Evolutionary conservation across 2,113 vertebrate genomes (phyloP).

Genomic region (Nothobranchius kuhntae): DNA sequence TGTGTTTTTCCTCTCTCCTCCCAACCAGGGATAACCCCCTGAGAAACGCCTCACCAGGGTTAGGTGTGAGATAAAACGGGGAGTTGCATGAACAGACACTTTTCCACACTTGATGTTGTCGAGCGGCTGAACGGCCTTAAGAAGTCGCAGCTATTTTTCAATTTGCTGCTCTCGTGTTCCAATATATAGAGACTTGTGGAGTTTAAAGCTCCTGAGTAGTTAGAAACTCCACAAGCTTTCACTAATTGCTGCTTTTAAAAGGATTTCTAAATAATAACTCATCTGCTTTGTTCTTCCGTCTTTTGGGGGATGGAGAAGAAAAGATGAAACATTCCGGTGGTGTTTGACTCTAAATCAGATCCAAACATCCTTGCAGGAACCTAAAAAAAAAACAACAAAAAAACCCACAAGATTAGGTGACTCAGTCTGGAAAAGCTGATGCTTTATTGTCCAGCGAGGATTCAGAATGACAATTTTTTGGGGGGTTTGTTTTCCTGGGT

Average conservation of each 20-base stretch:
- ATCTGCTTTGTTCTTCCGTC: too few relatives aligned
- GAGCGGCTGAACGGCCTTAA: conserved; percentile 34
- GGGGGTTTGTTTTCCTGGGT: conserved; percentile 64
- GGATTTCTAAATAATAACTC: background rate
- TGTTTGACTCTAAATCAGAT: conserved; percentile 2
- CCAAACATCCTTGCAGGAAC: conserved; percentile 1
- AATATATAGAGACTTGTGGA: background rate
- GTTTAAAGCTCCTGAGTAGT: background rate
- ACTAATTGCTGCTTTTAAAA: background rate
- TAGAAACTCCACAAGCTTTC: background rate
- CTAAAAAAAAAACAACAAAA: background rate
- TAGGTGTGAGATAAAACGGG: conserved; percentile 42
- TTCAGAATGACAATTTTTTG: conserved; percentile 40
- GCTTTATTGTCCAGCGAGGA: conserved; percentile 32
- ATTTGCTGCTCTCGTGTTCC: background rate
- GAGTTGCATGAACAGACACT: conserved; percentile 28
- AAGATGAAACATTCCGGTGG: background rate
- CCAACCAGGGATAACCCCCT: conserved; percentile 54
- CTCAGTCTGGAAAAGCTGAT: conserved; percentile 3
- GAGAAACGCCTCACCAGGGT: conserved; percentile 33
- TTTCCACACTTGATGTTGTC: conserved; percentile 47
- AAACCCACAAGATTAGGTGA: background rate
- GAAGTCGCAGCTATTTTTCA: conserved; percentile 3
- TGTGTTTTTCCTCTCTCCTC: conserved; percentile 68
- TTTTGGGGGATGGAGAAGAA: background rate